phyloP scores from a whole-genome alignment of 1,140 invertebrate genomes.

The Drosophila ambigua region DNA sequence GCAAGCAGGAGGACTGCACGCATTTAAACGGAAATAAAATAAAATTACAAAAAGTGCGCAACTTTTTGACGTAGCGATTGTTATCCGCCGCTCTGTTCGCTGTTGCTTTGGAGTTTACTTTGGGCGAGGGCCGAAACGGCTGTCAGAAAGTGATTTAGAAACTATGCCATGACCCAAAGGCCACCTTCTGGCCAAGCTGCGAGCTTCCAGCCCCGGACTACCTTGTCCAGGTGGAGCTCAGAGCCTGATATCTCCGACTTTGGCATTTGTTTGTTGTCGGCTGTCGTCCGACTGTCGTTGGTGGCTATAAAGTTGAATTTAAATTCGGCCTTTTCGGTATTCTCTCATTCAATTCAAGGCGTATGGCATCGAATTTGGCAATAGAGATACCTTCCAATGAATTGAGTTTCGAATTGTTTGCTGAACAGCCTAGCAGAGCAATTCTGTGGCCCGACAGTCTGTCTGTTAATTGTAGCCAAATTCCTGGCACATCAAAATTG shows the following conservation, averaged over 20 bases:
- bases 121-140: slow-evolving; percentile 48
- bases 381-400: slow-evolving; percentile 51
- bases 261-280: slow-evolving; percentile 63
- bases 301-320: slow-evolving; percentile 74
- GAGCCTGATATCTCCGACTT: neutral
- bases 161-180: slow-evolving; percentile 59
- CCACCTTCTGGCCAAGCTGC: slow-evolving; percentile 3
- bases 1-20: slow-evolving; percentile 39
- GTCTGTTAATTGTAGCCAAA: slow-evolving; percentile 29
- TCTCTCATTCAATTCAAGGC: slow-evolving; percentile 23
- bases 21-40: slow-evolving; percentile 81
- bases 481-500: slow-evolving; percentile 19
- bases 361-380: slow-evolving; percentile 10
- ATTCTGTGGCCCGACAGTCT: slow-evolving; percentile 22
- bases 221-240: slow-evolving; percentile 22
- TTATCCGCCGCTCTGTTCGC: slow-evolving; percentile 60
- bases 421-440: slow-evolving; percentile 13
- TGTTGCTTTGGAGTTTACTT: slow-evolving; percentile 30
- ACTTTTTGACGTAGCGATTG: slow-evolving; percentile 78
- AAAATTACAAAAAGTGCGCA: slow-evolving; percentile 81
- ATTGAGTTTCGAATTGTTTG: slow-evolving; percentile 62
- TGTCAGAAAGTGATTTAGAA: slow-evolving; percentile 81
- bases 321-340: slow-evolving; percentile 59
- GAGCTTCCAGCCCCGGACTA: slow-evolving; percentile 11
- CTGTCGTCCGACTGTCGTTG: slow-evolving; percentile 44